These are phyloP conservation scores for Buceros bicornis DNA, from an alignment of 2,797 vertebrate species.

Conservation along the genomic window DNA sequence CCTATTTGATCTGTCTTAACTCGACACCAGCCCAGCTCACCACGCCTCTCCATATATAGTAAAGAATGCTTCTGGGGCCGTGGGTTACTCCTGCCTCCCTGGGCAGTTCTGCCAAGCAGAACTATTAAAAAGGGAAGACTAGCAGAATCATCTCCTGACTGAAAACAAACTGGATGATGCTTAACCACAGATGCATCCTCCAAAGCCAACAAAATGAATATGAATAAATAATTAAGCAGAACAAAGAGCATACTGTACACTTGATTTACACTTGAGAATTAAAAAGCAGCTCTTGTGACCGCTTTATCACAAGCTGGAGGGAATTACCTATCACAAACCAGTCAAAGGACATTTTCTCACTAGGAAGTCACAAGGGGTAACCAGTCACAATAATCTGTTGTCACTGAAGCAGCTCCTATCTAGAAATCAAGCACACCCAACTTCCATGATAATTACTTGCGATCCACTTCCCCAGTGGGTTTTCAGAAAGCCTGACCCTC, in stretches of 20 bases:
- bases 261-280: fast-evolving
- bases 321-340: not conserved
- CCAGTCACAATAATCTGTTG: not conserved
- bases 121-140: not conserved
- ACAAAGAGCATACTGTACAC: not conserved
- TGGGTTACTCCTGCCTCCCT: not conserved
- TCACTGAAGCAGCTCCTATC: not conserved
- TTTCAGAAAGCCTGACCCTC: not conserved
- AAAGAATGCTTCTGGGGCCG: conserved; percentile 40
- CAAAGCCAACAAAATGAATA: not conserved
- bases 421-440: not conserved
- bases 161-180: not conserved
- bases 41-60: conserved; percentile 51
- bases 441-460: not conserved
- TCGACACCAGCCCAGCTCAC: not conserved
- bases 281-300: not conserved
- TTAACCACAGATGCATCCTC: not conserved
- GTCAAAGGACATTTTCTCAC: not conserved
- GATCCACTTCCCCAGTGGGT: not conserved
- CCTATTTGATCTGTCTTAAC: not conserved
- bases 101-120: conserved; percentile 6
- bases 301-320: not conserved
- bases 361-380: not conserved
- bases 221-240: not conserved
- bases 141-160: not conserved